Evolutionary conservation across 2,113 vertebrate species (phyloP).

Genomic region (Pantherophis guttatus): DNA sequence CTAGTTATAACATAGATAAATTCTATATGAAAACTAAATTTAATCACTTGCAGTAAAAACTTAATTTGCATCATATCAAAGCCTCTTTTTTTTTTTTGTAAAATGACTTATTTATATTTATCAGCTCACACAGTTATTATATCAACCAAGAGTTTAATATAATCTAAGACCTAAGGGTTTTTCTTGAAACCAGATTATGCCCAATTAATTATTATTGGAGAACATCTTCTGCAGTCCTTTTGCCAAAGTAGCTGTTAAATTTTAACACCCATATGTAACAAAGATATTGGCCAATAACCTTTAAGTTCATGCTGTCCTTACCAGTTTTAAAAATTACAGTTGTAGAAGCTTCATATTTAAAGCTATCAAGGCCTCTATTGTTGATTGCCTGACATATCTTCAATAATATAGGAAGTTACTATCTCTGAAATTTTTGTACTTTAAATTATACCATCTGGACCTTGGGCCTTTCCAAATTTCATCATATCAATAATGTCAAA

Average conservation of each 20-base stretch:
- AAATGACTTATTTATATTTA: neutral
- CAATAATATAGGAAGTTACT: neutral
- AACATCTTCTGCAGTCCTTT: neutral
- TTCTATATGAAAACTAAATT: neutral
- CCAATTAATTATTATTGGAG: neutral
- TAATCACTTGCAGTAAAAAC: neutral
- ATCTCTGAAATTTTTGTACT: neutral
- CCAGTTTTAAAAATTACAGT: neutral
- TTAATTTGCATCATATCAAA: neutral
- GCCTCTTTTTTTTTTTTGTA: neutral
- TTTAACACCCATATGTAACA: neutral
- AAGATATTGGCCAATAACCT: neutral
- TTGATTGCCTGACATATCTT: neutral
- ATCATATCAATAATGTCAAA: neutral
- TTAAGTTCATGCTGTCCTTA: neutral
- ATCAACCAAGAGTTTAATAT: neutral
- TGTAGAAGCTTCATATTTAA: neutral
- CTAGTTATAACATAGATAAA: neutral
- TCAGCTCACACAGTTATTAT: neutral
- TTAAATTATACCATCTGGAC: neutral
- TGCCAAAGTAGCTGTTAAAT: neutral
- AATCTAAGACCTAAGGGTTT: neutral
- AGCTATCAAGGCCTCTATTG: neutral
- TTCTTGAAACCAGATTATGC: neutral
- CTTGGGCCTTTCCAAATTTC: neutral